Conservation (phyloP, 2,797 vertebrate genomes). For the Halcyon badia region DNA sequence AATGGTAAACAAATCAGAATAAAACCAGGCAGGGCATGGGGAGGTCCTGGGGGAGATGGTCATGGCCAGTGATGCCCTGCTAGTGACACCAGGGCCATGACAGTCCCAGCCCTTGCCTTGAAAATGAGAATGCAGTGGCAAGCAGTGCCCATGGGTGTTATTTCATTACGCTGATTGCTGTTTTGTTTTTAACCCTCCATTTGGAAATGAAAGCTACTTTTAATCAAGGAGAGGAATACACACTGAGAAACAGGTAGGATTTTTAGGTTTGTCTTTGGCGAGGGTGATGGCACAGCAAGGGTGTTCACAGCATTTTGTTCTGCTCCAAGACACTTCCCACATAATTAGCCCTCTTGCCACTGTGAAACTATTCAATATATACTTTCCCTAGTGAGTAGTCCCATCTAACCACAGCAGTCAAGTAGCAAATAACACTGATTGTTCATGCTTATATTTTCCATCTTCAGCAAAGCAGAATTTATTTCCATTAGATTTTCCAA, state of each 20-base stretch:
- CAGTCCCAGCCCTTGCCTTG: neutral
- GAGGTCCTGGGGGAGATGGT: rapidly evolving
- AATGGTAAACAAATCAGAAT: neutral
- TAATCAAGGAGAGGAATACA: neutral
- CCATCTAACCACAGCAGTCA: neutral
- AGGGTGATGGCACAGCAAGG: neutral
- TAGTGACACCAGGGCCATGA: neutral
- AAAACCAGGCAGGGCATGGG: neutral
- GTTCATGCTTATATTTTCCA: neutral
- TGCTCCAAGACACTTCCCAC: neutral
- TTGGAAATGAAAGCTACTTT: neutral
- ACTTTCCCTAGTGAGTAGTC: neutral
- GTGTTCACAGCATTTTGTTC: neutral
- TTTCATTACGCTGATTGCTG: neutral
- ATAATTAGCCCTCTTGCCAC: neutral
- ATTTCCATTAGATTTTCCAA: conserved; percentile 17
- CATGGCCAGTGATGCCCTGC: neutral
- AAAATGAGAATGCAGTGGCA: neutral
- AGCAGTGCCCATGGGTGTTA: rapidly evolving
- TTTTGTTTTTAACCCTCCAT: neutral
- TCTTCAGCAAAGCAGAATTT: neutral
- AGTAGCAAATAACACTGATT: conserved; percentile 10
- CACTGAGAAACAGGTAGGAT: neutral
- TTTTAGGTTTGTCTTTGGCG: neutral
- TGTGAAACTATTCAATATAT: neutral